A percentile compares a stretch with the other conserved stretches of the same genome.
Evolutionary conservation across 2,888 invertebrate genomes (phyloP).

Genomic region (Hemaris fuciformis): DNA sequence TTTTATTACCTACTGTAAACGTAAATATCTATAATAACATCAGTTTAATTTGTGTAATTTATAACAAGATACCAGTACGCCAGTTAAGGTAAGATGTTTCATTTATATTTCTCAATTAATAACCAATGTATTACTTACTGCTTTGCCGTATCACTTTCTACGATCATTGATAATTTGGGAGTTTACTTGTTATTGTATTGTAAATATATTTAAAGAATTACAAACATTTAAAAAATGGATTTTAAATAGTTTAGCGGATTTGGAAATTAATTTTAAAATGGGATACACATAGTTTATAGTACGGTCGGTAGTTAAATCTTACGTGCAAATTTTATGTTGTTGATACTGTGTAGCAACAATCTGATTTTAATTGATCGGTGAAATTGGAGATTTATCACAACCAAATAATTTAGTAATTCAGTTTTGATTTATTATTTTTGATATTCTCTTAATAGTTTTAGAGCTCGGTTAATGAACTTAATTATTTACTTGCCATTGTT

Average conservation of each 20-base stretch:
- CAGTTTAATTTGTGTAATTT: neutral
- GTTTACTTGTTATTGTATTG: neutral
- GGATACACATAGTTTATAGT: no score
- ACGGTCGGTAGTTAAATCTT: neutral
- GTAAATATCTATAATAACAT: constrained; percentile 34
- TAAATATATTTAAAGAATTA: neutral
- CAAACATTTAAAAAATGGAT: no score
- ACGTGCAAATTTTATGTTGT: neutral
- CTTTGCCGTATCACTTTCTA: neutral
- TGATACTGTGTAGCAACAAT: neutral
- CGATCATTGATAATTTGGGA: neutral
- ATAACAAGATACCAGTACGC: neutral
- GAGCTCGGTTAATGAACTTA: neutral
- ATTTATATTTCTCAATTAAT: neutral
- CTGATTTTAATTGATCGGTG: neutral
- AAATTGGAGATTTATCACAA: no score
- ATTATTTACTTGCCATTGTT: neutral
- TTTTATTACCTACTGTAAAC: constrained; percentile 53
- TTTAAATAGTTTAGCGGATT: no score
- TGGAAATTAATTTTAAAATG: no score
- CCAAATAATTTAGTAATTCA: no score
- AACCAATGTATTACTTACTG: neutral
- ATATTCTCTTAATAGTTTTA: neutral
- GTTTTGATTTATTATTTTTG: neutral
- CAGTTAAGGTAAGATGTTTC: neutral